A percentile compares a stretch with the other conserved stretches of the same genome.
These are phyloP conservation scores for Cololabis saira DNA, from an alignment of 2,113 vertebrate species.

Conservation along the genomic window DNA sequence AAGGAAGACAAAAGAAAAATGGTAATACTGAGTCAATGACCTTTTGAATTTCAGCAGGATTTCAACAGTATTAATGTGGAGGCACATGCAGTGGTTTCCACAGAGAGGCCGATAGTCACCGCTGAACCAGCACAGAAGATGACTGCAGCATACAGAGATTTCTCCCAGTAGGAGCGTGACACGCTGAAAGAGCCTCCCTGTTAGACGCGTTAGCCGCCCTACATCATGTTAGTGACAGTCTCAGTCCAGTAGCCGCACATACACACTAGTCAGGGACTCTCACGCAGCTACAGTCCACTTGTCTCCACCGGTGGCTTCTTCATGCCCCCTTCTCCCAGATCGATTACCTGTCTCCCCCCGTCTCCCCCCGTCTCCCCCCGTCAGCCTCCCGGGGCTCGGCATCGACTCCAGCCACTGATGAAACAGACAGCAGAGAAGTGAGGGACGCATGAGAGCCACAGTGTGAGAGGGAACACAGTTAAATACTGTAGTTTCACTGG, in stretches of 20 bases:
- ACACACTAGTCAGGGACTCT: conserved; percentile 2
- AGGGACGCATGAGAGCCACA: conserved; percentile 21
- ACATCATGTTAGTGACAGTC: conserved; percentile 51
- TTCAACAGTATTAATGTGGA: neutral
- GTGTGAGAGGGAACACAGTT: conserved; percentile 14
- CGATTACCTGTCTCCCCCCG: conserved; percentile 68
- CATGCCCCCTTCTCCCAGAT: conserved; percentile 49
- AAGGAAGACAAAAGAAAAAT: neutral
- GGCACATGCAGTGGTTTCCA: neutral
- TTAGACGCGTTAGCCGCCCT: conserved; percentile 45
- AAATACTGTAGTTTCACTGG: conserved; percentile 29
- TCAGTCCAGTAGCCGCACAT: conserved; percentile 26
- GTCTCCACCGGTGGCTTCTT: conserved; percentile 48
- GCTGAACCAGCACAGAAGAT: conserved; percentile 1
- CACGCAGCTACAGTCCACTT: conserved; percentile 48
- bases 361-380: conserved; percentile 57
- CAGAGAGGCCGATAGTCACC: neutral
- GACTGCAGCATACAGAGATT: conserved; percentile 9
- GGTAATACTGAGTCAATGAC: neutral
- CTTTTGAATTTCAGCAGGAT: neutral
- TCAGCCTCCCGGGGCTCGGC: conserved; percentile 49
- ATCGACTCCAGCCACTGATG: conserved; percentile 47
- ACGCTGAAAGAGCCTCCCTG: conserved; percentile 20
- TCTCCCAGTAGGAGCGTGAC: conserved; percentile 18
- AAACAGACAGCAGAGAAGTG: conserved; percentile 37